A percentile compares a stretch with the other conserved stretches of the same genome.
phyloP scores from a whole-genome alignment of 2,113 vertebrate genomes.

The Puffinus mauretanicus region DNA sequence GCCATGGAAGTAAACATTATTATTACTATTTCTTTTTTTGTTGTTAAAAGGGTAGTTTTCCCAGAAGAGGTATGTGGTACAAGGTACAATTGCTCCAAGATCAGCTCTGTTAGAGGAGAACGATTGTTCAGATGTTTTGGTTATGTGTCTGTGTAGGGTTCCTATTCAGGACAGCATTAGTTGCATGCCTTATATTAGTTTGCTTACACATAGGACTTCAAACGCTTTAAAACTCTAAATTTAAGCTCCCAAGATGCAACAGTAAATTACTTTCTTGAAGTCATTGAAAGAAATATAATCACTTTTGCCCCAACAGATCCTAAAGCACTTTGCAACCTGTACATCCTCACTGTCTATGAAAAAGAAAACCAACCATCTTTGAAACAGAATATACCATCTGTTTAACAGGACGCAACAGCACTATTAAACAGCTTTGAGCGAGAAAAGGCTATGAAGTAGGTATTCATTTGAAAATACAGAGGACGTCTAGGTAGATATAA shows the following conservation, averaged over 20 bases:
- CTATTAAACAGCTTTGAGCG: background rate
- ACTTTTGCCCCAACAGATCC: background rate
- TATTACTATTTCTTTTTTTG: background rate
- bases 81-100: conserved; percentile 34
- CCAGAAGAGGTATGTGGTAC: background rate
- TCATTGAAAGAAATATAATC: background rate
- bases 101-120: conserved; percentile 17
- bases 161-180: background rate
- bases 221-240: background rate
- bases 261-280: background rate
- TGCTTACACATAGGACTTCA: background rate
- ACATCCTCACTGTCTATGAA: background rate
- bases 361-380: background rate
- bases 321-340: background rate
- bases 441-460: background rate
- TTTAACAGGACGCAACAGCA: background rate
- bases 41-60: conserved; percentile 17
- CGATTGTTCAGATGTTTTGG: conserved; percentile 26
- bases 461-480: background rate
- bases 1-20: conserved; percentile 13
- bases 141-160: background rate
- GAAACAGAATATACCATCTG: background rate
- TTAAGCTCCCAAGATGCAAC: background rate
- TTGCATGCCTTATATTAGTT: background rate
- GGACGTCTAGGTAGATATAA: background rate